Conservation (phyloP, 2,113 vertebrate species). For the Vulpes ferrilata region DNA sequence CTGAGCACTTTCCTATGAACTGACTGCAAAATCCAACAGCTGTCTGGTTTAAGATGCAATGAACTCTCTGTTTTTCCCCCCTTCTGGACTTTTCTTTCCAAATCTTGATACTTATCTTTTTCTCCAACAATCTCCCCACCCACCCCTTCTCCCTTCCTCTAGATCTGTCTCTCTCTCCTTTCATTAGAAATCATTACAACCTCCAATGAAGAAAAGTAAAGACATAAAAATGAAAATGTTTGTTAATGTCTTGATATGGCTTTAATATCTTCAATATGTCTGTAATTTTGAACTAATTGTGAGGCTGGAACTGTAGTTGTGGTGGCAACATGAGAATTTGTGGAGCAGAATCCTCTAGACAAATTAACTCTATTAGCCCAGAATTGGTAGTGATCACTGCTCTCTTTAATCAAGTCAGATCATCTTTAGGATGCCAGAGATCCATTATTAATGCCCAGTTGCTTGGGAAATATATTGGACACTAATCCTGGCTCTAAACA, state of each 20-base stretch:
- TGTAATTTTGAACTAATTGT: conserved; percentile 18
- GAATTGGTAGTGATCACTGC: not conserved
- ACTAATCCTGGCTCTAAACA: not conserved
- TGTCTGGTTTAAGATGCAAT: not conserved
- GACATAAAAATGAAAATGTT: not conserved
- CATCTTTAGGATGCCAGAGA: not conserved
- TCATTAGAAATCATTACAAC: not conserved
- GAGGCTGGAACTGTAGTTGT: not conserved
- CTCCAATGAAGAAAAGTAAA: not conserved
- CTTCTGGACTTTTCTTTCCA: not conserved
- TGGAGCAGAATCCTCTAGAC: not conserved
- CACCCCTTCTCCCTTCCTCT: not conserved
- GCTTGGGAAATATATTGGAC: not conserved
- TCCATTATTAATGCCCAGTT: not conserved
- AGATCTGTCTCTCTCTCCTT: not conserved
- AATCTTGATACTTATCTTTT: not conserved
- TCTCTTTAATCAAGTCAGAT: not conserved
- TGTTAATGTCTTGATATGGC: not conserved
- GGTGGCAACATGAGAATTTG: not conserved
- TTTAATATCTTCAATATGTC: not conserved
- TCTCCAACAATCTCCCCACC: not conserved
- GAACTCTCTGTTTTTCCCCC: not conserved
- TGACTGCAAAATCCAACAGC: not conserved
- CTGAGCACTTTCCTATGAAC: not conserved
- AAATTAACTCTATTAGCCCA: not conserved